phyloP scores from a whole-genome alignment of 2,888 invertebrate species.

The Andricus quercusramuli region DNA sequence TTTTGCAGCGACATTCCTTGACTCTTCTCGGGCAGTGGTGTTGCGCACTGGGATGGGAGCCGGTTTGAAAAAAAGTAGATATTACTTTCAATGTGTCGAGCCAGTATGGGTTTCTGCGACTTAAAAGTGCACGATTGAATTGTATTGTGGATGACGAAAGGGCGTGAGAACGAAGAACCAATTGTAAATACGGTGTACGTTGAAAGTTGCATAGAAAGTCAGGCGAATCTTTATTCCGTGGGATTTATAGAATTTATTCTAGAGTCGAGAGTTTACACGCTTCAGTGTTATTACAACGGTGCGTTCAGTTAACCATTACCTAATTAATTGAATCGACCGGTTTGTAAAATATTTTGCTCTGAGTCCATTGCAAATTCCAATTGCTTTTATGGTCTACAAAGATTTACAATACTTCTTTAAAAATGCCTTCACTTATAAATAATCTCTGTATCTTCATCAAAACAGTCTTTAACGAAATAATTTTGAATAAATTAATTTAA shows the following conservation, averaged over 20 bases:
- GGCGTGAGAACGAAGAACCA: constrained; percentile 66
- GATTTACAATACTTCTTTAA: not conserved
- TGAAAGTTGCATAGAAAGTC: constrained; percentile 40
- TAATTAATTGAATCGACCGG: not conserved
- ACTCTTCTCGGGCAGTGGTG: constrained; percentile 17
- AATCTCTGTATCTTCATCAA: not conserved
- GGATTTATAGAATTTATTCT: constrained; percentile 37
- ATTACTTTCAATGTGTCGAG: constrained; percentile 36
- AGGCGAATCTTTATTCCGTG: constrained; percentile 37
- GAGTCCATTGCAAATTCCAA: not conserved
- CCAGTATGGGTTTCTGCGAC: constrained; percentile 22
- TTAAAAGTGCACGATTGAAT: constrained; percentile 49
- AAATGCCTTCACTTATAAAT: not conserved
- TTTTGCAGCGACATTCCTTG: constrained; percentile 17
- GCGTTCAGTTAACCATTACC: not conserved
- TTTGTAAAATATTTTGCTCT: not conserved
- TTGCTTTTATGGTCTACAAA: not conserved
- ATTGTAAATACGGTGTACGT: constrained; percentile 55
- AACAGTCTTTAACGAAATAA: too few relatives aligned
- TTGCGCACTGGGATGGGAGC: constrained; percentile 34
- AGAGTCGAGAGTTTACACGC: constrained; percentile 15
- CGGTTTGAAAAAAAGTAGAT: constrained; percentile 38
- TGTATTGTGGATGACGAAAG: constrained; percentile 58
- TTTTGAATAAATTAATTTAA: not conserved
- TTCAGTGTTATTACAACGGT: not conserved